These are phyloP conservation scores for Leguminivora glycinivorella DNA, from an alignment of 1,140 invertebrate species.

Conservation along the genomic window DNA sequence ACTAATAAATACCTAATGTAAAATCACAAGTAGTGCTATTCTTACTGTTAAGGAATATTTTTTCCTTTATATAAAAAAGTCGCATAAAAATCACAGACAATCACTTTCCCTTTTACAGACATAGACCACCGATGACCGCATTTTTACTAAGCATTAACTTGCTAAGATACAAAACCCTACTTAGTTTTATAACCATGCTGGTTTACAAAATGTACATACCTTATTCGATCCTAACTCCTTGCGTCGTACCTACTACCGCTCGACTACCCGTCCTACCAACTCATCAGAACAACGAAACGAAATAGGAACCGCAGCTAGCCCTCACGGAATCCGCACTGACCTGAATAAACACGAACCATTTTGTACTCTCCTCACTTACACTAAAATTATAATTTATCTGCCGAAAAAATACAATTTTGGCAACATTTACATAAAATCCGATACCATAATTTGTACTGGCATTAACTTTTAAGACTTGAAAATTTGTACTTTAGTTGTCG, in stretches of 20 bases:
- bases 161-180: slow-evolving; percentile 79
- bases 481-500: slow-evolving; percentile 79
- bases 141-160: slow-evolving; percentile 75
- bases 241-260: slow-evolving; percentile 38
- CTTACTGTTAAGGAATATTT: slow-evolving; percentile 79
- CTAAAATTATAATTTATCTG: slow-evolving; percentile 61
- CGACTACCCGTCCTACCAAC: slow-evolving; percentile 38
- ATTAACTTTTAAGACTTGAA: slow-evolving; percentile 50
- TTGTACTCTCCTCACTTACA: slow-evolving; percentile 67
- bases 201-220: slow-evolving; percentile 56
- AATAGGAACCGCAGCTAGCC: slow-evolving; percentile 57
- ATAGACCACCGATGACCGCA: slow-evolving; percentile 73
- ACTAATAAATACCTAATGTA: slow-evolving; percentile 78
- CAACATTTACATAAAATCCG: slow-evolving; percentile 74
- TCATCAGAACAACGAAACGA: slow-evolving; percentile 21
- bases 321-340: slow-evolving; percentile 45
- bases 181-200: slow-evolving; percentile 80
- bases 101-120: slow-evolving; percentile 79
- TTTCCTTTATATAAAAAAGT: slow-evolving; percentile 79
- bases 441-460: slow-evolving; percentile 51
- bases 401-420: slow-evolving; percentile 76
- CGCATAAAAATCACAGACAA: slow-evolving; percentile 81
- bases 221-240: slow-evolving; percentile 49
- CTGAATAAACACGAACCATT: slow-evolving; percentile 39
- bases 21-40: slow-evolving; percentile 81